phyloP scores from a whole-genome alignment of 2,888 invertebrate genomes.

The Cryptocephalus moraei region DNA sequence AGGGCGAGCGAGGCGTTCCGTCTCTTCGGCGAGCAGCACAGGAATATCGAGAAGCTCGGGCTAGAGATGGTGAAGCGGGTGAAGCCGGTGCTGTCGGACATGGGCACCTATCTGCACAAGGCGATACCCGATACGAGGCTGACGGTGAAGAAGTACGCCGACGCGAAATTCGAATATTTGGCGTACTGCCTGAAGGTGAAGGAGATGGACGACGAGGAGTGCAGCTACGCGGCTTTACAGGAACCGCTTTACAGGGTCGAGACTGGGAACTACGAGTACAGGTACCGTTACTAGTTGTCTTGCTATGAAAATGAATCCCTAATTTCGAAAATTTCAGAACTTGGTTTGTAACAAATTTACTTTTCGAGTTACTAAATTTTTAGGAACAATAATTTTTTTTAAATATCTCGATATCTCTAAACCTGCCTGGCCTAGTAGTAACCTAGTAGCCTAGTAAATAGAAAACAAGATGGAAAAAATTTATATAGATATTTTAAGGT shows the following conservation, averaged over 20 bases:
- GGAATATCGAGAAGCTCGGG: slow-evolving; percentile 83
- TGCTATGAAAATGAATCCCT: background rate
- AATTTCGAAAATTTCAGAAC: background rate
- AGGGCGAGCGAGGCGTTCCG: slow-evolving; percentile 92
- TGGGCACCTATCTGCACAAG: slow-evolving; percentile 94
- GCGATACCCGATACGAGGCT: slow-evolving; percentile 97
- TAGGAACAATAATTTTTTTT: too few relatives aligned
- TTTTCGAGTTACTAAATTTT: too few relatives aligned
- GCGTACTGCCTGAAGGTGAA: slow-evolving; percentile 99
- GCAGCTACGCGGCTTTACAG: slow-evolving; percentile 82
- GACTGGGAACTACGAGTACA: slow-evolving; percentile 98
- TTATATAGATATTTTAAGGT: too few relatives aligned
- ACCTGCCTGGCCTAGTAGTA: too few relatives aligned
- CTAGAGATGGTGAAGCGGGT: slow-evolving; percentile 80
- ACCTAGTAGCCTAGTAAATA: too few relatives aligned
- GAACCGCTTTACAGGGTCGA: slow-evolving; percentile 97
- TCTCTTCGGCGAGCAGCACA: slow-evolving; percentile 88
- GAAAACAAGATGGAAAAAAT: too few relatives aligned
- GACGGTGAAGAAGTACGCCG: slow-evolving; percentile 95
- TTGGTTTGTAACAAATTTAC: background rate
- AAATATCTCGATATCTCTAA: too few relatives aligned
- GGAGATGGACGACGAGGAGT: slow-evolving; percentile 99
- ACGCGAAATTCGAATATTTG: slow-evolving; percentile 97
- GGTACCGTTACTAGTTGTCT: slow-evolving; percentile 32
- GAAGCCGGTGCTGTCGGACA: slow-evolving; percentile 86